phyloP scores from a whole-genome alignment of 2,888 invertebrate genomes.

The Mechanitis messenoides region DNA sequence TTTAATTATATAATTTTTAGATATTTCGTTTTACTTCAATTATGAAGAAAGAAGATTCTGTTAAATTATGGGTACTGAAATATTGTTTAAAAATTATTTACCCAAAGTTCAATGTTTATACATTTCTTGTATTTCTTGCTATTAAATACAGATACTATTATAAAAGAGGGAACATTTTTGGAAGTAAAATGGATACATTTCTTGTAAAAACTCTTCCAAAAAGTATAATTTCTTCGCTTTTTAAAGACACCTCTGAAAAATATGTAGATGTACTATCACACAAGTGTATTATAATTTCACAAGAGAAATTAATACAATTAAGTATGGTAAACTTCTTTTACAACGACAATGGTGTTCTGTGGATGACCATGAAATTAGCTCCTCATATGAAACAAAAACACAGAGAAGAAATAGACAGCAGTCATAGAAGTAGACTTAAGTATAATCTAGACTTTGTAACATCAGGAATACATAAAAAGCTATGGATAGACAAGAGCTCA shows the following conservation, averaged over 20 bases:
- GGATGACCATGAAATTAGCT: slow-evolving; percentile 58
- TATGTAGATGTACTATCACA: slow-evolving; percentile 48
- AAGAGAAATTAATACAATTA: slow-evolving; percentile 58
- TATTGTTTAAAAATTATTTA: slow-evolving; percentile 66
- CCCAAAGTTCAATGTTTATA: slow-evolving; percentile 66
- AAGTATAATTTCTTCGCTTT: slow-evolving; percentile 41
- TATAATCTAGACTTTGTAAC: slow-evolving; percentile 53
- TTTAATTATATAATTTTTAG: slow-evolving; percentile 1
- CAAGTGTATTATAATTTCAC: slow-evolving; percentile 62
- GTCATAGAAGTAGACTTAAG: slow-evolving; percentile 38
- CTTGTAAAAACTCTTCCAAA: slow-evolving; percentile 49
- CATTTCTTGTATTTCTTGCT: slow-evolving; percentile 61
- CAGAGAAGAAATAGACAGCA: slow-evolving; percentile 35
- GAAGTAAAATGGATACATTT: slow-evolving; percentile 47
- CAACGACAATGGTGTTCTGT: slow-evolving; percentile 62
- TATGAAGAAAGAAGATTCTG: slow-evolving; percentile 54
- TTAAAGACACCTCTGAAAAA: slow-evolving; percentile 46
- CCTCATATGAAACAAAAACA: slow-evolving; percentile 45
- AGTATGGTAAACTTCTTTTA: slow-evolving; percentile 68
- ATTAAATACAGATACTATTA: slow-evolving; percentile 61
- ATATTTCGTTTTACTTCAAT: not conserved
- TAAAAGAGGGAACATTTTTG: slow-evolving; percentile 34
- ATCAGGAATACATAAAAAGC: slow-evolving; percentile 58
- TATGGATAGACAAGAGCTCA: slow-evolving; percentile 45
- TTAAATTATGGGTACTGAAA: slow-evolving; percentile 66